Evolutionary conservation across 2,113 vertebrate species (phyloP).

Genomic region (Ptychochromis oligacanthus): DNA sequence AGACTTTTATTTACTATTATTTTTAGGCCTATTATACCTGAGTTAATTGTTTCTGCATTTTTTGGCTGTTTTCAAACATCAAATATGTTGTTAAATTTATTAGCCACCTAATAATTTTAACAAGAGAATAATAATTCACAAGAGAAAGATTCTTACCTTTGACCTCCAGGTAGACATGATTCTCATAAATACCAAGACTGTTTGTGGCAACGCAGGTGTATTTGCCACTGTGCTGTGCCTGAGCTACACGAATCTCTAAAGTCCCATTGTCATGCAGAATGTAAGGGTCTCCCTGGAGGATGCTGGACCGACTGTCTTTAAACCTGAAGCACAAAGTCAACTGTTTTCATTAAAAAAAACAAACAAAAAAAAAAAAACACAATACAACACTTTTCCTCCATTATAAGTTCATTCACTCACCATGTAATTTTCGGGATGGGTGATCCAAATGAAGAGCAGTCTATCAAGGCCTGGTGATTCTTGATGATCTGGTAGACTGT

Average conservation of each 20-base stretch:
- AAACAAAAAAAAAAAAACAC: not conserved
- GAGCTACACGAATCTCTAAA: constrained; percentile 88
- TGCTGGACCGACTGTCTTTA: constrained; percentile 87
- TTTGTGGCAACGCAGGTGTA: constrained; percentile 94
- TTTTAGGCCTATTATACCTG: not conserved
- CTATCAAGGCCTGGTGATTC: constrained; percentile 85
- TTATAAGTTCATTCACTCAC: constrained; percentile 74
- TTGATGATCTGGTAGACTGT: constrained; percentile 91
- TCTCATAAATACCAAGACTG: constrained; percentile 86
- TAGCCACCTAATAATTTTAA: not conserved
- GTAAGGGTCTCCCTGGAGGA: constrained; percentile 86
- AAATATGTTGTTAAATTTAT: not conserved
- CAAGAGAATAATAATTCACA: not conserved
- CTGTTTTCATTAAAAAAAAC: not conserved
- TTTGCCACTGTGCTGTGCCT: constrained; percentile 84
- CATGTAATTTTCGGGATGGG: constrained; percentile 92
- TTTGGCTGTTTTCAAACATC: too few species aligned
- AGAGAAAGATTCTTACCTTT: constrained; percentile 85
- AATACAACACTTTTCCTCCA: not conserved
- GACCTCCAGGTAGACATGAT: constrained; percentile 90
- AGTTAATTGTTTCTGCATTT: too few species aligned
- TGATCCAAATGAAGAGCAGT: constrained; percentile 93
- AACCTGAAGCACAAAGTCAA: constrained; percentile 81
- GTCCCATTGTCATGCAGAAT: constrained; percentile 90
- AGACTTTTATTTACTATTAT: not conserved